Evolutionary conservation across 35 echinoderm and acorn worm species (phyloP).

Genomic region (Heliocidaris tuberculata): DNA sequence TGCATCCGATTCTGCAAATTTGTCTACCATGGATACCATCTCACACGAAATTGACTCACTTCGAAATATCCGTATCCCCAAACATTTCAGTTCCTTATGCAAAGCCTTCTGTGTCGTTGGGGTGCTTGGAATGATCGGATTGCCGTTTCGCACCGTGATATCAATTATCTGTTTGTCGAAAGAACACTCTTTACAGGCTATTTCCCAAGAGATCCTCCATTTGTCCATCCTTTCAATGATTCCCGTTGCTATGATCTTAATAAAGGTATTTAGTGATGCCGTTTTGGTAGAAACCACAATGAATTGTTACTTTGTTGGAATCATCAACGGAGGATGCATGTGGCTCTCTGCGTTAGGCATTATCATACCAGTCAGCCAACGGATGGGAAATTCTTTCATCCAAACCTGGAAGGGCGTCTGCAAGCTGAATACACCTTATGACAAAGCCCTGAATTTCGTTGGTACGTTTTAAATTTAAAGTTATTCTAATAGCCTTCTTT

Average conservation of each 20-base stretch:
- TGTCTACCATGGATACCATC: not conserved
- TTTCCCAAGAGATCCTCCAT: constrained; percentile 4
- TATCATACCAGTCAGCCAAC: not conserved
- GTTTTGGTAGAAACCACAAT: not conserved
- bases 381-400: constrained; percentile 6
- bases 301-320: not conserved
- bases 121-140: not conserved
- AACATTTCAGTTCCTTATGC: not conserved
- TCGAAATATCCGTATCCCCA: not conserved
- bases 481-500: too few species aligned
- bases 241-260: not conserved
- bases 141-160: not conserved
- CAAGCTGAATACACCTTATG: not conserved
- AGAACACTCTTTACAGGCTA: not conserved
- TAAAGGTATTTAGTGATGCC: not conserved
- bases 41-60: not conserved
- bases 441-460: too few species aligned
- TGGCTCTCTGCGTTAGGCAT: not conserved
- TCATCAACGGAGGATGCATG: not conserved
- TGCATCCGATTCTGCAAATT: not conserved
- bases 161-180: not conserved
- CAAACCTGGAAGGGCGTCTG: not conserved
- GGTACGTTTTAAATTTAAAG: too few species aligned
- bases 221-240: not conserved
- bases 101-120: constrained; percentile 13